These are phyloP conservation scores for Platichthys stellatus DNA, from an alignment of 2,113 vertebrate species.

Conservation along the genomic window DNA sequence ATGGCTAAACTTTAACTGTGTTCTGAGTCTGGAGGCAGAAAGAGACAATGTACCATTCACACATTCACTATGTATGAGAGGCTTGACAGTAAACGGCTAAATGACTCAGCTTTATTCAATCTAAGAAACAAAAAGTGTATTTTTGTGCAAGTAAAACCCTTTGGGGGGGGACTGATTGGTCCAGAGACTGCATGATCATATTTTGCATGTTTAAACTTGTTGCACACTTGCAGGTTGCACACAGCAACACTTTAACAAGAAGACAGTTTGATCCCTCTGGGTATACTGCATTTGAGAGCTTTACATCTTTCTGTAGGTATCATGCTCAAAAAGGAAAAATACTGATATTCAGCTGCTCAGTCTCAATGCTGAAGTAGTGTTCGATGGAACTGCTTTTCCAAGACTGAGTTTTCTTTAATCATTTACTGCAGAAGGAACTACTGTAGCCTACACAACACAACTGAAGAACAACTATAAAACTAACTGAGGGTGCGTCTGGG, in stretches of 20 bases:
- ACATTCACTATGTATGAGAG: conserved; percentile 34
- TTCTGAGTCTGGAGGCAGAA: conserved; percentile 54
- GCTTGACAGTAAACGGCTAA: conserved; percentile 31
- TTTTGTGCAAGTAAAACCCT: conserved; percentile 34
- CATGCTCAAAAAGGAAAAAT: conserved; percentile 4
- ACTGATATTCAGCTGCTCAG: conserved; percentile 23
- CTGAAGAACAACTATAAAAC: conserved; percentile 57
- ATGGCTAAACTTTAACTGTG: conserved; percentile 68
- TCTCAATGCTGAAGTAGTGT: conserved; percentile 28
- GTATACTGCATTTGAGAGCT: conserved; percentile 11
- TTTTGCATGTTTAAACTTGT: conserved; percentile 24
- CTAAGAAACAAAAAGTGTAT: conserved; percentile 18
- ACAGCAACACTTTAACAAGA: neutral
- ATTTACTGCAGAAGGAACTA: conserved; percentile 42
- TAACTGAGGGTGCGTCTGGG: conserved; percentile 62
- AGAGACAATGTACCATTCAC: conserved; percentile 59
- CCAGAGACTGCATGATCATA: neutral
- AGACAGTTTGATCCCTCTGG: conserved; percentile 10
- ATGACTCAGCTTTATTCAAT: conserved; percentile 36
- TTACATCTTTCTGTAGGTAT: conserved; percentile 7
- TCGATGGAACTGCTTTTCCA: conserved; percentile 37
- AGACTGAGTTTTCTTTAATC: conserved; percentile 56
- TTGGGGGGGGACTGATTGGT: conserved; percentile 11
- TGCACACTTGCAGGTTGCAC: neutral
- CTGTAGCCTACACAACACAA: conserved; percentile 33